These are phyloP conservation scores for Lypha dubia DNA, from an alignment of 2,888 invertebrate genomes.

Conservation along the genomic window DNA sequence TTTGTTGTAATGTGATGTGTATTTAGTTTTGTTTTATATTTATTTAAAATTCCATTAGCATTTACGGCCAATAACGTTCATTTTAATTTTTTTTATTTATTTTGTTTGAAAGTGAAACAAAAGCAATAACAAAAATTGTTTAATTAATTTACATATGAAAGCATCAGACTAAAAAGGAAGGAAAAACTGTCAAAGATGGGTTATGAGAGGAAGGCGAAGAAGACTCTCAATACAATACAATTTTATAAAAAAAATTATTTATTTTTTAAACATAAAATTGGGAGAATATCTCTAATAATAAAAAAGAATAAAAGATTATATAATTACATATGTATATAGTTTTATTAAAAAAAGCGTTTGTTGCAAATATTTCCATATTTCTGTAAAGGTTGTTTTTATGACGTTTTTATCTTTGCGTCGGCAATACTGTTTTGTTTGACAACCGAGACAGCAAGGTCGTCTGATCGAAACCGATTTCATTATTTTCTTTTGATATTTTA, in stretches of 20 bases:
- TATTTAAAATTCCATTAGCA: conserved; percentile 62
- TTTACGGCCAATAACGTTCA: conserved; percentile 53
- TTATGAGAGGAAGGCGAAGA: neutral
- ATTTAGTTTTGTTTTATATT: conserved; percentile 13
- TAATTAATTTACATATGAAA: conserved; percentile 62
- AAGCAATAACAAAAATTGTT: conserved; percentile 7
- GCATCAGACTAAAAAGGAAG: conserved; percentile 48
- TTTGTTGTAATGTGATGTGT: conserved; percentile 3
- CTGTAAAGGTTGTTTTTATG: no score
- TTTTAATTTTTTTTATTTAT: conserved; percentile 52
- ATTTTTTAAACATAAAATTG: no score
- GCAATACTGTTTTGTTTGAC: no score
- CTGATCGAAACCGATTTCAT: no score
- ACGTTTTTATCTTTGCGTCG: no score
- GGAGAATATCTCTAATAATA: no score
- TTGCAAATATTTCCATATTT: conserved; percentile 14
- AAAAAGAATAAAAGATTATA: no score
- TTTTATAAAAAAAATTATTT: no score
- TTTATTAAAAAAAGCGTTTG: neutral
- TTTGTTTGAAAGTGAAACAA: conserved; percentile 24
- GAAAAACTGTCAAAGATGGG: conserved; percentile 6
- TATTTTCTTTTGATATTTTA: no score
- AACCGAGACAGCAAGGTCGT: no score
- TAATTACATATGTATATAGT: no score
- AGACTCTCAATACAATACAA: neutral